Conservation (phyloP, 1,140 invertebrate genomes). For the Drosophila yakuba region DNA sequence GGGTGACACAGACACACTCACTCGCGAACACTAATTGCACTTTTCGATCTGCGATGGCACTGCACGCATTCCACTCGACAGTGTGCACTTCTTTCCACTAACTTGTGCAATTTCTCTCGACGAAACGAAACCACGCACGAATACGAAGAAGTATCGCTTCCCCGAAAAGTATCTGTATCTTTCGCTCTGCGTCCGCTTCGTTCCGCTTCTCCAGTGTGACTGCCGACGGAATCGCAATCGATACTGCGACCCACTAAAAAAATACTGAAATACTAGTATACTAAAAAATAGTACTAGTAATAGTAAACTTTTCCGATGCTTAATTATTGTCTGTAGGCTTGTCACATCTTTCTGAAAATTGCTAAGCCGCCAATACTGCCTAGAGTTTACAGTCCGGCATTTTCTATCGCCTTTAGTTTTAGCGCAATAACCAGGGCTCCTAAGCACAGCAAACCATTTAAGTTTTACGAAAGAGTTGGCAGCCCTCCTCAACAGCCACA, state of each 20-base stretch:
- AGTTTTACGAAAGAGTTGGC: too few relatives aligned
- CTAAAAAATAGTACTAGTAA: too few relatives aligned
- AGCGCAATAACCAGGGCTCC: too few relatives aligned
- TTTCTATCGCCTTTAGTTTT: too few relatives aligned
- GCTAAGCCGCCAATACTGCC: too few relatives aligned
- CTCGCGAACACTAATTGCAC: constrained; percentile 41
- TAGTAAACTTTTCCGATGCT: too few relatives aligned
- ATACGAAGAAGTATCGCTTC: constrained; percentile 34
- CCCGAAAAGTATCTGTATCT: constrained; percentile 38
- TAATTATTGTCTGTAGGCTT: too few relatives aligned
- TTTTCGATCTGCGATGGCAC: constrained; percentile 40
- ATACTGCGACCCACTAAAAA: neutral
- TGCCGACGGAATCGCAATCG: neutral
- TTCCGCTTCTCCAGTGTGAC: constrained; percentile 20
- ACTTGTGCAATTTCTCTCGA: constrained; percentile 60
- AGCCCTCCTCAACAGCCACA: too few relatives aligned
- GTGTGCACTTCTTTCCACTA: constrained; percentile 40
- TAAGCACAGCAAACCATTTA: too few relatives aligned
- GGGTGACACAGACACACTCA: constrained; percentile 19
- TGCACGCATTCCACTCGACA: constrained; percentile 24
- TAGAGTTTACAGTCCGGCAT: too few relatives aligned
- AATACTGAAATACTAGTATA: neutral
- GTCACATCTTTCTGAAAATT: too few relatives aligned
- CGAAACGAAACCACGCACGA: constrained; percentile 43
- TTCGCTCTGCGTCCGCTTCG: constrained; percentile 17